Percentiles rank a stretch among this genome's conserved stretches.
phyloP scores from a whole-genome alignment of 2,888 invertebrate genomes.

The Eupithecia subfuscata region DNA sequence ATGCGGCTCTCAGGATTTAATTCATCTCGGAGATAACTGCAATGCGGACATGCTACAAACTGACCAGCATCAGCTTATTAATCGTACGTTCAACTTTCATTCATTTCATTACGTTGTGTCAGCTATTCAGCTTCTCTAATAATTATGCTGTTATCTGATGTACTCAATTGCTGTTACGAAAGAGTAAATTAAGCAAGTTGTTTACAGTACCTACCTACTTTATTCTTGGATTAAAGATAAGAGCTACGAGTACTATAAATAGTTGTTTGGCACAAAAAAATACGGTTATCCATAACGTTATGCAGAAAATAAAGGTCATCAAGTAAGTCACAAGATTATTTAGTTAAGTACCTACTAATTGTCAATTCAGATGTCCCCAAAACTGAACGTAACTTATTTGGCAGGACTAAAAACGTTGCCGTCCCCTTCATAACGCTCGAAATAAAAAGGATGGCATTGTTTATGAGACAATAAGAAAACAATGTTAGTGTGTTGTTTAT shows the following conservation, averaged over 20 bases:
- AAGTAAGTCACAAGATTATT: no score
- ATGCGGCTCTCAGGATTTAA: background rate
- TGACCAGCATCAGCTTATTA: constrained; percentile 8
- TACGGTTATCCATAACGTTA: background rate
- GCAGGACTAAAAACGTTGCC: no score
- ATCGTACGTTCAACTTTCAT: constrained; percentile 28
- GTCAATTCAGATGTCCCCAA: no score
- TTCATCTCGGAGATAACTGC: background rate
- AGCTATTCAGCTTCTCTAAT: constrained; percentile 16
- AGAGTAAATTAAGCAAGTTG: constrained; percentile 26
- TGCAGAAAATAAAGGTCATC: background rate
- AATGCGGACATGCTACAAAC: background rate
- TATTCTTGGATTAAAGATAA: background rate
- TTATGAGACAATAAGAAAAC: no score
- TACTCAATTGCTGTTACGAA: constrained; percentile 29
- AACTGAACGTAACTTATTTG: no score
- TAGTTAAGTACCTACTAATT: no score
- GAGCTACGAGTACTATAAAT: background rate
- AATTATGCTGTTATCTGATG: constrained; percentile 31
- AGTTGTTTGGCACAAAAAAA: background rate
- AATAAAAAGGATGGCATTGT: no score
- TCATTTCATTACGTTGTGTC: constrained; percentile 27
- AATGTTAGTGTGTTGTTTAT: no score
- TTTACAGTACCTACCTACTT: background rate
- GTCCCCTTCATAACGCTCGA: no score